Evolutionary conservation across 2,113 vertebrate genomes (phyloP), one percentile per base, ranked within the genome.

Genomic region (Leucoraja erinaceus): DNA sequence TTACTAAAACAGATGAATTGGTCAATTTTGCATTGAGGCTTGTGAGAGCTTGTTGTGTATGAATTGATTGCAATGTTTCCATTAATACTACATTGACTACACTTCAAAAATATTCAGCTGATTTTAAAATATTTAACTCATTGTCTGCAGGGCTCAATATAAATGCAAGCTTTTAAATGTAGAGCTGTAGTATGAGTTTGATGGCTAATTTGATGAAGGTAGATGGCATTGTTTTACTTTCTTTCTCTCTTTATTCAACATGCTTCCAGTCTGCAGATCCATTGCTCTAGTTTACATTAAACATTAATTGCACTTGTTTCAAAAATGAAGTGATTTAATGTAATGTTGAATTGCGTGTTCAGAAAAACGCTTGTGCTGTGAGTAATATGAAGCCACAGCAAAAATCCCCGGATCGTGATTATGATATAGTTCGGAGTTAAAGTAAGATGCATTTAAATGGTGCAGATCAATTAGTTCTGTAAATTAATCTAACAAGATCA

Each of bases 271-370:
- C 59, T 63, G 25, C n/a, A 38, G 86, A 70, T 68, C 28, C n/a
- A 38, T 20, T 68, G 86, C 63, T 20, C 14, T 70, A 61, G 66
- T 22, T 47, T 90, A 31, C 86, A 90, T 90, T 33, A 90, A 90
- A 90, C 31, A 68, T 90, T 90, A 90, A 90, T 70, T 90, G 63
- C 63, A 90, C 28, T 90, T 90, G 31, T 90, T 90, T 31, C 38
- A 11, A 91, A 91, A 91, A 10, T 20, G 33, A 72, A 72, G 66
- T 47, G 66, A 91, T 72, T 72, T 54, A 72, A 72, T 74, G 22
- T 5, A 91, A 54, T 74, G 68, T 72, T 33, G 33, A 63, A 91
- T 91, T 91, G 66, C 5, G 18, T 47, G 33, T 12, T 54, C 31
- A 12, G 6, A 70, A n/a, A 47, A 4, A 38, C 4, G 10, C 33